These are phyloP conservation scores for Pseudanteris insignis DNA, from an alignment of 2,888 invertebrate species.

Conservation along the genomic window DNA sequence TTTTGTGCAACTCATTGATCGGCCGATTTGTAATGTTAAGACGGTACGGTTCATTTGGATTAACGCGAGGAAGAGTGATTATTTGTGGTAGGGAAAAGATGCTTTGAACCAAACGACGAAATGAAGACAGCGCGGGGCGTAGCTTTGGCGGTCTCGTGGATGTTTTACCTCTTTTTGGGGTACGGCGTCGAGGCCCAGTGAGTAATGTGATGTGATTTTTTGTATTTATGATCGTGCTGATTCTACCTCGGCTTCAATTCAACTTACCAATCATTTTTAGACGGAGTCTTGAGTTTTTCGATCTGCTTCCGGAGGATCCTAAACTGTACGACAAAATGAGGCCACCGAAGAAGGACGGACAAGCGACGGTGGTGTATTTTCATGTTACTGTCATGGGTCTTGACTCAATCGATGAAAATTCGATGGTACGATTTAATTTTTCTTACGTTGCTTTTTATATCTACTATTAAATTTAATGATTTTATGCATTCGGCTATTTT, in stretches of 20 bases:
- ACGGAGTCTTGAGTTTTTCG: slow-evolving; percentile 81
- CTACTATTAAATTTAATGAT: not conserved
- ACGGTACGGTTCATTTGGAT: not conserved
- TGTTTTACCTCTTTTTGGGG: slow-evolving; percentile 53
- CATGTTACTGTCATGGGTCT: slow-evolving; percentile 95
- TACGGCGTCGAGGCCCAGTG: slow-evolving; percentile 59
- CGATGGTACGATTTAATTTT: slow-evolving; percentile 75
- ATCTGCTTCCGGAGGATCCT: slow-evolving; percentile 86
- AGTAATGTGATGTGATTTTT: slow-evolving; percentile 43
- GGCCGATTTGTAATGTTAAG: slow-evolving; percentile 7
- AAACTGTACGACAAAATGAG: slow-evolving; percentile 92
- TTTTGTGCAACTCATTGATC: not conserved
- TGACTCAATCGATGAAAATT: slow-evolving; percentile 94
- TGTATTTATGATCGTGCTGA: no score
- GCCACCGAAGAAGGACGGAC: slow-evolving; percentile 88
- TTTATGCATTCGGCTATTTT: not conserved
- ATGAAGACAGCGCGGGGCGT: slow-evolving; percentile 52
- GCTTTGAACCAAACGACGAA: slow-evolving; percentile 47
- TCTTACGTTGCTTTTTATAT: not conserved
- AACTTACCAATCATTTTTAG: slow-evolving; percentile 64
- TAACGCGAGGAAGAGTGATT: not conserved
- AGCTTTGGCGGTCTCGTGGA: slow-evolving; percentile 50
- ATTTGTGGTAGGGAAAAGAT: slow-evolving; percentile 39
- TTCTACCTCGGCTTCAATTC: no score
- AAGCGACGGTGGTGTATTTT: slow-evolving; percentile 87